Evolutionary conservation across 2,797 vertebrate species (phyloP).

Genomic region (Premnoplex brunnescens): DNA sequence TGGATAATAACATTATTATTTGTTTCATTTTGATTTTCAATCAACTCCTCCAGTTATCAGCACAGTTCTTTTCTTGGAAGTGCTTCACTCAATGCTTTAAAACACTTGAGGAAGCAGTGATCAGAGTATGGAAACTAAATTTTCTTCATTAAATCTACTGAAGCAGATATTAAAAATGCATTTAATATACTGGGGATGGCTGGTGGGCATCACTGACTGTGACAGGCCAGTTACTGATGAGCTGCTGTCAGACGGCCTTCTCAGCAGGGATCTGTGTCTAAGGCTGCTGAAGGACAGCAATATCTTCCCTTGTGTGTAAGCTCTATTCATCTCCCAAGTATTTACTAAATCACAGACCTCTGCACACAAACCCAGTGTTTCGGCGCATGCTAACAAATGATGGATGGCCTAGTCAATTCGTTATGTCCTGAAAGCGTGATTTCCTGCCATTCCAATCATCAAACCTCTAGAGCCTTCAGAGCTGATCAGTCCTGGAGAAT

Average conservation of each 20-base stretch:
- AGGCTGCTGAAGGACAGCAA: conserved; percentile 85
- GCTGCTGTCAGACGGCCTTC: conserved; percentile 82
- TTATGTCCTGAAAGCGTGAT: conserved; percentile 99
- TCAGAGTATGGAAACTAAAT: conserved; percentile 80
- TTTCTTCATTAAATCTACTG: conserved; percentile 86
- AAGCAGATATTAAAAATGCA: conserved; percentile 87
- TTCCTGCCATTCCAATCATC: conserved; percentile 99
- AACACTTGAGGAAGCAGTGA: conserved; percentile 80
- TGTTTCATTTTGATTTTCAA: conserved; percentile 46
- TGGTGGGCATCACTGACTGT: conserved; percentile 83
- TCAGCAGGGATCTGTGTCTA: conserved; percentile 84
- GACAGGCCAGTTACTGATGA: conserved; percentile 87
- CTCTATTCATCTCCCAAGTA: conserved; percentile 86
- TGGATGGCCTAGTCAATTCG: conserved; percentile 99
- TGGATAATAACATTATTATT: background rate
- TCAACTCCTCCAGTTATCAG: conserved; percentile 22
- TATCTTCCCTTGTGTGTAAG: conserved; percentile 82
- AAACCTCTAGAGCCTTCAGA: conserved; percentile 93
- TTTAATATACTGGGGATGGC: conserved; percentile 84
- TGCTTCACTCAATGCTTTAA: conserved; percentile 64
- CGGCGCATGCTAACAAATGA: conserved; percentile 96
- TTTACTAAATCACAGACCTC: conserved; percentile 95
- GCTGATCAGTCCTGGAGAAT: conserved; percentile 97
- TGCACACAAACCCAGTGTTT: conserved; percentile 89
- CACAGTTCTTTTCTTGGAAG: conserved; percentile 30